A percentile compares a stretch with the other conserved stretches of the same genome.
phyloP scores from a whole-genome alignment of 2,888 invertebrate genomes.

The Xestoiulus laeticollis region DNA sequence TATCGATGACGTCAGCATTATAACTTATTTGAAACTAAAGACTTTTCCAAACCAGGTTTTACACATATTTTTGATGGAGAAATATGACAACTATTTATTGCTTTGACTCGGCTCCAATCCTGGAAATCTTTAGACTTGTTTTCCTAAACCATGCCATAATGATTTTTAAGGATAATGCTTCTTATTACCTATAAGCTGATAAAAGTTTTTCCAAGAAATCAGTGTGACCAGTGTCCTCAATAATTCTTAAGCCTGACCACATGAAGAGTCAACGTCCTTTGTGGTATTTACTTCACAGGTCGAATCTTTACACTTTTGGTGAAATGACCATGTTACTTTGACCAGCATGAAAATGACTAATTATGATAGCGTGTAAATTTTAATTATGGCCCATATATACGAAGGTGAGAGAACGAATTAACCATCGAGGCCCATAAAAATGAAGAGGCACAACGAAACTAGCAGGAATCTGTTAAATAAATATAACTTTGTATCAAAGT shows the following conservation, averaged over 20 bases:
- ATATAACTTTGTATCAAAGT: neutral
- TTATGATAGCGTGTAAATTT: neutral
- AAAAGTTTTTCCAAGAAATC: neutral
- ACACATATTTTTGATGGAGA: too few species aligned
- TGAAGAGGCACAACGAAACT: neutral
- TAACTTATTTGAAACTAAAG: neutral
- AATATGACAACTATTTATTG: too few species aligned
- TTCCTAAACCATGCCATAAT: neutral
- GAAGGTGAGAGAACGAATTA: neutral
- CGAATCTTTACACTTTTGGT: neutral
- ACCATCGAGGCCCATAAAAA: neutral
- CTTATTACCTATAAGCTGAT: neutral
- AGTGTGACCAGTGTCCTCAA: neutral
- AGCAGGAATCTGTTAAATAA: constrained; percentile 7
- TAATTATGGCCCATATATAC: neutral
- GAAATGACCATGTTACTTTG: too few species aligned
- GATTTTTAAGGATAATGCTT: neutral
- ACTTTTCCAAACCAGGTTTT: too few species aligned
- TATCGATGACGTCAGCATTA: constrained; percentile 11
- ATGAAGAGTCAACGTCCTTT: neutral
- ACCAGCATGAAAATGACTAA: neutral
- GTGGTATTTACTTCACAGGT: neutral
- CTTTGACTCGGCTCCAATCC: too few species aligned
- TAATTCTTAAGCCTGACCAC: neutral
- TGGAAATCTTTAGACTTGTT: too few species aligned